These are phyloP conservation scores for Piliocolobus tephrosceles DNA, from an alignment of 2,113 vertebrate genomes.

Conservation along the genomic window DNA sequence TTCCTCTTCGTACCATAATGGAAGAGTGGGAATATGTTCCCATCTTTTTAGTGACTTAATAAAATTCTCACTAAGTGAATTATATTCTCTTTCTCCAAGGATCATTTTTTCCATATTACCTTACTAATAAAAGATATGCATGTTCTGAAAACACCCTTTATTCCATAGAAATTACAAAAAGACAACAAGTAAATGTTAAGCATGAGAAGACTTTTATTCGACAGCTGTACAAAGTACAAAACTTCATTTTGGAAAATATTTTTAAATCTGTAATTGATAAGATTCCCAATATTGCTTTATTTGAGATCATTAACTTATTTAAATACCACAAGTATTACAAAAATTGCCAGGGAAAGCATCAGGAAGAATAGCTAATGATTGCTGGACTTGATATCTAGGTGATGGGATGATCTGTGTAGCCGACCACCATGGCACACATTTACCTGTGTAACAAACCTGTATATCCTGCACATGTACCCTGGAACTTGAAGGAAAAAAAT, in stretches of 20 bases:
- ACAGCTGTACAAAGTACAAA: background rate
- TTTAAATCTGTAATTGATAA: background rate
- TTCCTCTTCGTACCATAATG: background rate
- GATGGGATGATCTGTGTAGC: too few species aligned
- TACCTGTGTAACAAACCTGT: too few species aligned
- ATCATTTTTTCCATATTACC: background rate
- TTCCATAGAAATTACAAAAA: conserved; percentile 11
- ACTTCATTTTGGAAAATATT: background rate
- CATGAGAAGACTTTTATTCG: background rate
- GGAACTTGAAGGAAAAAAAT: too few species aligned
- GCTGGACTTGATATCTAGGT: too few species aligned
- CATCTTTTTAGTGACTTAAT: conserved; percentile 19
- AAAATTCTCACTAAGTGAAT: background rate
- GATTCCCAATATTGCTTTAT: background rate
- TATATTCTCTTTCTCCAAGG: background rate
- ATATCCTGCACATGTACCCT: too few species aligned
- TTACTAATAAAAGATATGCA: background rate
- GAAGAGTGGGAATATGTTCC: background rate
- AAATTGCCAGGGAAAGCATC: background rate
- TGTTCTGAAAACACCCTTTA: background rate
- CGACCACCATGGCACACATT: too few species aligned
- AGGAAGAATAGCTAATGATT: too few species aligned
- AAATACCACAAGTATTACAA: background rate
- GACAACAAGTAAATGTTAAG: background rate
- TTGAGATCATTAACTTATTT: conserved; percentile 12